Conservation (phyloP, 1,140 invertebrate genomes). For the Belonocnema kinseyi region DNA sequence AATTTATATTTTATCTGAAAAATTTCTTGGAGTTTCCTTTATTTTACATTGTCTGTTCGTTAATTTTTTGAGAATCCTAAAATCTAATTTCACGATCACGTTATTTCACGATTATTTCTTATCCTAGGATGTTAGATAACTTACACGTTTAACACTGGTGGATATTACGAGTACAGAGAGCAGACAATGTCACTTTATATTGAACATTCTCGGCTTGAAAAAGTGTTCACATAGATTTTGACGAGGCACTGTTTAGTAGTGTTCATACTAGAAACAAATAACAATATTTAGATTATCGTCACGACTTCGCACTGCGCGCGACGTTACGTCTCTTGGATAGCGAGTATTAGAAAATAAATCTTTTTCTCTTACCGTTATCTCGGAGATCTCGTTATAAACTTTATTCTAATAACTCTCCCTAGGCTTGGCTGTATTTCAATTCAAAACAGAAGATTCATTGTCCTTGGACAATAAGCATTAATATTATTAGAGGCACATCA, state of each 20-base stretch:
- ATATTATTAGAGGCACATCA: not conserved
- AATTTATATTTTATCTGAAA: too few relatives aligned
- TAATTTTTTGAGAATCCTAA: not conserved
- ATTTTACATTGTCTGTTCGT: not conserved
- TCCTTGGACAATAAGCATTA: not conserved
- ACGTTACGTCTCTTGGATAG: slow-evolving; percentile 50
- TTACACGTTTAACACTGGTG: slow-evolving; percentile 61
- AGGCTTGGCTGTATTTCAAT: slow-evolving; percentile 42
- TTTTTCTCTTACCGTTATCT: slow-evolving; percentile 61
- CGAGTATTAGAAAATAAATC: slow-evolving; percentile 67
- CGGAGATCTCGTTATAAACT: slow-evolving; percentile 56
- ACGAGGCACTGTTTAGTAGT: slow-evolving; percentile 74
- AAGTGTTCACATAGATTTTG: slow-evolving; percentile 71
- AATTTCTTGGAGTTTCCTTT: not conserved
- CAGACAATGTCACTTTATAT: slow-evolving; percentile 63
- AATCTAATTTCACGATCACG: not conserved
- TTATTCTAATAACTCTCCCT: slow-evolving; percentile 50
- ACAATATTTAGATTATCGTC: slow-evolving; percentile 67
- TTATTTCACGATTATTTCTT: not conserved
- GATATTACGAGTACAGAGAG: slow-evolving; percentile 64
- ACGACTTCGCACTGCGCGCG: slow-evolving; percentile 50
- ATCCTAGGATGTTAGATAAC: slow-evolving; percentile 19
- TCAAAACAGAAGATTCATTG: slow-evolving; percentile 1
- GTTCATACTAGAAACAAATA: slow-evolving; percentile 73
- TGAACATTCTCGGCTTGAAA: slow-evolving; percentile 67